These are phyloP conservation scores for Bicyclus anynana DNA, from an alignment of 1,140 invertebrate species.

Conservation along the genomic window DNA sequence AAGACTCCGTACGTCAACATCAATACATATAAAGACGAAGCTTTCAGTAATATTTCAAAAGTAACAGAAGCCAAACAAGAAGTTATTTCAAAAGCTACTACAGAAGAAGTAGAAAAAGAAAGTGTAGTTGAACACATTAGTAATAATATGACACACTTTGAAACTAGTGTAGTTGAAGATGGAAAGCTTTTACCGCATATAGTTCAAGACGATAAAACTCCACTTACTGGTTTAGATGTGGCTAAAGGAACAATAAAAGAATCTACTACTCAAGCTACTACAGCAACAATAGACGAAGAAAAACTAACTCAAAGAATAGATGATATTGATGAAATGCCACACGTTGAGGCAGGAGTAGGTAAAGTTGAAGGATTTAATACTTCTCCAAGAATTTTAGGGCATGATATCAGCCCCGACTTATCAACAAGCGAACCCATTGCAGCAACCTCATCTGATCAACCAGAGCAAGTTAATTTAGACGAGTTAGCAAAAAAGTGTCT, in stretches of 20 bases:
- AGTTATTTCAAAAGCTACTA: too few species aligned
- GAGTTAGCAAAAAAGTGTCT: conserved; percentile 42
- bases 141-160: too few species aligned
- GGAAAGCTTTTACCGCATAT: too few species aligned
- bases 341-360: conserved; percentile 32
- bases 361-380: conserved; percentile 35
- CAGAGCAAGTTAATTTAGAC: conserved; percentile 21
- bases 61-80: too few species aligned
- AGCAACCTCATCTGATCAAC: background rate
- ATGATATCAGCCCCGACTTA: background rate
- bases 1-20: background rate
- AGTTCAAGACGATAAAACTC: too few species aligned
- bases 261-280: conserved; percentile 19
- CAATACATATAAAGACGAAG: background rate
- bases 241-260: too few species aligned
- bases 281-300: conserved; percentile 33
- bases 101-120: too few species aligned
- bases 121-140: too few species aligned
- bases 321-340: conserved; percentile 37
- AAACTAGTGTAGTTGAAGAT: too few species aligned
- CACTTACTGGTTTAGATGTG: too few species aligned
- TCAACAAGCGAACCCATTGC: background rate
- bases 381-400: conserved; percentile 33
- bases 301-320: conserved; percentile 44
- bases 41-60: too few species aligned